Evolutionary conservation across 2,113 vertebrate genomes (phyloP).

Genomic region (Cathartes aura): DNA sequence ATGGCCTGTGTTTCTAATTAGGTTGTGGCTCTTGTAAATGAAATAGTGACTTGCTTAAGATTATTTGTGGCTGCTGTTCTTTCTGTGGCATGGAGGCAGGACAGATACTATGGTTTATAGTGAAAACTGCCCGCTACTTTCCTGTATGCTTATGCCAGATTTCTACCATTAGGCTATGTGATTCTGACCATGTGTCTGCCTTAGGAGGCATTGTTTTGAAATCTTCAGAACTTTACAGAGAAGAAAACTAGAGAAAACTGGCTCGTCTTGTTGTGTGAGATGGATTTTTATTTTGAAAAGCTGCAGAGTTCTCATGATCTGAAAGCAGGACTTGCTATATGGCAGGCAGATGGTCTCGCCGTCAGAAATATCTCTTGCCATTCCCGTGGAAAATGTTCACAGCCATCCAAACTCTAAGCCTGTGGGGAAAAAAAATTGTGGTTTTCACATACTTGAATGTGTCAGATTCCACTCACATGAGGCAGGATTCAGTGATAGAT

Average conservation of each 20-base stretch:
- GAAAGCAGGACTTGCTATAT: background rate
- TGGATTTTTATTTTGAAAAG: background rate
- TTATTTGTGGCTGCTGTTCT: background rate
- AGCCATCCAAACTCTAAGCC: background rate
- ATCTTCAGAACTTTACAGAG: background rate
- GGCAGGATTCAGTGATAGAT: background rate
- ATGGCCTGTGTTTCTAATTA: background rate
- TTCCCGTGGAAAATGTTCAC: background rate
- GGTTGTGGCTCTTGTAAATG: background rate
- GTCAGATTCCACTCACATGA: background rate
- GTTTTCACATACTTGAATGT: background rate
- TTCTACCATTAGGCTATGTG: background rate
- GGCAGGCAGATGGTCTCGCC: slow-evolving; percentile 4
- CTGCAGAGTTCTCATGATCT: background rate
- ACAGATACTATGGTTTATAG: background rate
- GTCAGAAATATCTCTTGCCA: background rate
- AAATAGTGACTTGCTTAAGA: background rate
- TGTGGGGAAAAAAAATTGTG: background rate
- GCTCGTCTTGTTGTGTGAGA: background rate
- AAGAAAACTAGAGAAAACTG: background rate
- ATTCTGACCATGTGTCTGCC: background rate
- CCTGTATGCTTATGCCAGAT: background rate
- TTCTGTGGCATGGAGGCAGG: background rate
- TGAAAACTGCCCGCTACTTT: background rate
- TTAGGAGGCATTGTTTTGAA: background rate